Evolutionary conservation across 2,113 vertebrate species (phyloP).

Genomic region (Trochalopteron elliotii): DNA sequence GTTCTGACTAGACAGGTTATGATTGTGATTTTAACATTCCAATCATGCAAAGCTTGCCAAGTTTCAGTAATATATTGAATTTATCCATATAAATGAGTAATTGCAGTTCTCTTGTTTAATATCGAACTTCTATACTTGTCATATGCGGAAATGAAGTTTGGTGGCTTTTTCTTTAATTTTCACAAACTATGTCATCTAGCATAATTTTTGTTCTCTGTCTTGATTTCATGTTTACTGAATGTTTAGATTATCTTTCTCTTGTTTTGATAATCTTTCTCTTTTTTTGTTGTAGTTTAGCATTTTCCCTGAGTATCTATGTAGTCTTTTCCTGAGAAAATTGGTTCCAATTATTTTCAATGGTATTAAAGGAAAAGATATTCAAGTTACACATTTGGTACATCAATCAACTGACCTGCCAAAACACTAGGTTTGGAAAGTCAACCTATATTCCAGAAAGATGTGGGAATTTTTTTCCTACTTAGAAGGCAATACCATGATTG

Average conservation of each 20-base stretch:
- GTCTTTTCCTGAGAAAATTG: not conserved
- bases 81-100: not conserved
- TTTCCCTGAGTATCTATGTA: not conserved
- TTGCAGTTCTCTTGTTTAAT: not conserved
- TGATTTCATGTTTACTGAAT: not conserved
- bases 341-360: not conserved
- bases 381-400: not conserved
- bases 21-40: not conserved
- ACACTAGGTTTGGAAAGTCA: not conserved
- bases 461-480: not conserved
- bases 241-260: not conserved
- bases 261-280: not conserved
- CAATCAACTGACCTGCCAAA: not conserved
- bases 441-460: not conserved
- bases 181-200: not conserved
- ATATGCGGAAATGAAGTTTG: not conserved
- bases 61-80: not conserved
- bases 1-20: not conserved
- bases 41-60: not conserved
- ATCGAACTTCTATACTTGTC: not conserved
- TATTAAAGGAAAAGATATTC: not conserved
- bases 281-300: not conserved
- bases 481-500: not conserved
- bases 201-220: not conserved
- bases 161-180: not conserved